Conservation (phyloP, 1,140 invertebrate species). For the Papilio helenus region DNA sequence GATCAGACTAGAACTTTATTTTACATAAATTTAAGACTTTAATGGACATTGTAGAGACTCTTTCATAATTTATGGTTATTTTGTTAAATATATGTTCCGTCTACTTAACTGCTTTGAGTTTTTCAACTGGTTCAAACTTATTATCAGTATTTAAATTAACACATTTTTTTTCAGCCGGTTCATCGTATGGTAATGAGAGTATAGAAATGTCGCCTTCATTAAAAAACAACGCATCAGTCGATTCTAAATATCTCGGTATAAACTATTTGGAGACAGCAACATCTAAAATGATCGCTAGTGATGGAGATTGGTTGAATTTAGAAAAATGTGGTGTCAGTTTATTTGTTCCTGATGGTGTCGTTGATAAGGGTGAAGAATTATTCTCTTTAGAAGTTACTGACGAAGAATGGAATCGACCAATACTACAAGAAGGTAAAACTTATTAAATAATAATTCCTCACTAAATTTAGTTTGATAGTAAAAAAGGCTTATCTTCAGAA, state of each 20-base stretch:
- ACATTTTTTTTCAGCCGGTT: conserved; percentile 84
- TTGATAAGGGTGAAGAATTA: conserved; percentile 85
- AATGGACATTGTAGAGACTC: not conserved
- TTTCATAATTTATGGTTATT: not conserved
- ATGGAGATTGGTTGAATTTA: conserved; percentile 86
- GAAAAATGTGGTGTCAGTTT: conserved; percentile 87
- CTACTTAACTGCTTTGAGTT: conserved; percentile 37
- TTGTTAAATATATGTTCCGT: conserved; percentile 3
- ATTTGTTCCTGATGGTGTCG: conserved; percentile 87
- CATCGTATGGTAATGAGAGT: conserved; percentile 85
- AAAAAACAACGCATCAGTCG: conserved; percentile 84
- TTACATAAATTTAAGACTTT: not conserved
- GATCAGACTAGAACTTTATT: too few species aligned
- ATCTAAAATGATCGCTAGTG: conserved; percentile 75
- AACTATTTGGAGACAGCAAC: conserved; percentile 64
- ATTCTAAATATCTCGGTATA: conserved; percentile 79
- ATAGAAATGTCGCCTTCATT: conserved; percentile 78
- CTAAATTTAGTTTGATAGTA: too few species aligned
- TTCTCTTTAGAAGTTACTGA: conserved; percentile 87
- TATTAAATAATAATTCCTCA: too few species aligned
- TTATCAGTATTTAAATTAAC: conserved; percentile 20
- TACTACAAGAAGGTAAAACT: conserved; percentile 85
- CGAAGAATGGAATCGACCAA: conserved; percentile 87
- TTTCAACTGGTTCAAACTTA: not conserved
- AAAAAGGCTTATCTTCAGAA: not conserved